These are phyloP conservation scores for Nautilus pompilius DNA, from an alignment of 1,140 invertebrate species.

Conservation along the genomic window DNA sequence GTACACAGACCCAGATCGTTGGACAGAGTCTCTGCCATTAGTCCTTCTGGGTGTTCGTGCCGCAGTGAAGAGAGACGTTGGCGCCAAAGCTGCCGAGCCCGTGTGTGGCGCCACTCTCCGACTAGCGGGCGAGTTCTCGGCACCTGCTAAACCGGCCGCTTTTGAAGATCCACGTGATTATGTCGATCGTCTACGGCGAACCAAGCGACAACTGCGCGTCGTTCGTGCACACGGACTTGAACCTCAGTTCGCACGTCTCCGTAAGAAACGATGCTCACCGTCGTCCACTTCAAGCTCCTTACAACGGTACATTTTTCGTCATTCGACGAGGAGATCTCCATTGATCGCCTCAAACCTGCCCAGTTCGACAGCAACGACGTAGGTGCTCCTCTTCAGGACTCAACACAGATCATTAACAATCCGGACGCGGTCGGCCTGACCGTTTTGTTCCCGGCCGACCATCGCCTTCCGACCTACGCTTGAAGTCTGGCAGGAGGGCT, in stretches of 20 bases:
- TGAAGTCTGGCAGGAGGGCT: no score
- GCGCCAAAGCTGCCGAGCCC: conserved; percentile 3
- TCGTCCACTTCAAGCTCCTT: conserved; percentile 5
- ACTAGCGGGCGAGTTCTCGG: conserved; percentile 9
- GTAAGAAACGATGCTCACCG: conserved; percentile 7
- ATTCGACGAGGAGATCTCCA: background rate
- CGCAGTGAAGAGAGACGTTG: conserved; percentile 5
- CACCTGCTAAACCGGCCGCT: no score
- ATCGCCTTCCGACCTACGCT: no score
- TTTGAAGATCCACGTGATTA: no score
- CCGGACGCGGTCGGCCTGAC: no score
- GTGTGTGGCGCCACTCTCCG: conserved; percentile 10
- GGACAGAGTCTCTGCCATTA: background rate
- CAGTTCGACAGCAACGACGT: no score
- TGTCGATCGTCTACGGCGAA: conserved; percentile 3
- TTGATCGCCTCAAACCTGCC: conserved; percentile 10
- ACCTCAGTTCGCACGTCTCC: conserved; percentile 1
- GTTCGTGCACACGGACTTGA: conserved; percentile 7
- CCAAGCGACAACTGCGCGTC: background rate
- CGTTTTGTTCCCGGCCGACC: no score
- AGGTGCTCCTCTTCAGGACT: no score
- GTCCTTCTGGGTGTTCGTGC: conserved; percentile 9
- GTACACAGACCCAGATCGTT: background rate
- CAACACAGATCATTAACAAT: no score
- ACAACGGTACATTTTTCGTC: conserved; percentile 9